A percentile compares a stretch with the other conserved stretches of the same genome.
phyloP scores from a whole-genome alignment of 2,113 vertebrate genomes.

The Vicugna pacos region DNA sequence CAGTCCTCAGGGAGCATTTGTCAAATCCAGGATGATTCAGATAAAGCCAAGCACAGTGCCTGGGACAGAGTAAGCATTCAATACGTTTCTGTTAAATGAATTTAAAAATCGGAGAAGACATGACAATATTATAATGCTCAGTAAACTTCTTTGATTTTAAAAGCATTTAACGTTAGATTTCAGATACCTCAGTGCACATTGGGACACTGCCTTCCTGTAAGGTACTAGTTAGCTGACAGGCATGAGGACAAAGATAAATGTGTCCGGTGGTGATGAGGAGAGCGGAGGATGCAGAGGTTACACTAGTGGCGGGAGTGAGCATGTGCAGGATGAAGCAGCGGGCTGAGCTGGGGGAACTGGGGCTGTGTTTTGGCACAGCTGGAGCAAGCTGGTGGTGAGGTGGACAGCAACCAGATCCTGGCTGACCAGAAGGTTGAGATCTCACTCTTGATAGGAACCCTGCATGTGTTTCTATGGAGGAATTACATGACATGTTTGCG shows the following conservation, averaged over 20 bases:
- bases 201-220: neutral
- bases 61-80: neutral
- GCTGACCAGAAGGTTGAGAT: neutral
- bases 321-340: rapidly evolving
- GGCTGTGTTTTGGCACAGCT: rapidly evolving
- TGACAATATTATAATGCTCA: neutral
- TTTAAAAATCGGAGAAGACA: neutral
- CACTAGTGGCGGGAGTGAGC: rapidly evolving
- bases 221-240: neutral
- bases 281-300: neutral
- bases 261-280: no score
- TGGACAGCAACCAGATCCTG: neutral
- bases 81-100: neutral
- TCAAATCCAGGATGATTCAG: slow-evolving; percentile 43
- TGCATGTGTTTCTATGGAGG: neutral
- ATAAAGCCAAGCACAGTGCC: neutral
- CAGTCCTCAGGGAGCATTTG: neutral
- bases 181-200: neutral
- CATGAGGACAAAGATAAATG: neutral
- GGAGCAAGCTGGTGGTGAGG: neutral
- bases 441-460: neutral
- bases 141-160: neutral
- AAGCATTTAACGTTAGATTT: neutral
- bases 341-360: rapidly evolving
- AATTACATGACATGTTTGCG: neutral